A percentile compares a stretch with the other conserved stretches of the same genome.
Conservation (phyloP, 2,888 invertebrate genomes). For the Drosophila histrio region DNA sequence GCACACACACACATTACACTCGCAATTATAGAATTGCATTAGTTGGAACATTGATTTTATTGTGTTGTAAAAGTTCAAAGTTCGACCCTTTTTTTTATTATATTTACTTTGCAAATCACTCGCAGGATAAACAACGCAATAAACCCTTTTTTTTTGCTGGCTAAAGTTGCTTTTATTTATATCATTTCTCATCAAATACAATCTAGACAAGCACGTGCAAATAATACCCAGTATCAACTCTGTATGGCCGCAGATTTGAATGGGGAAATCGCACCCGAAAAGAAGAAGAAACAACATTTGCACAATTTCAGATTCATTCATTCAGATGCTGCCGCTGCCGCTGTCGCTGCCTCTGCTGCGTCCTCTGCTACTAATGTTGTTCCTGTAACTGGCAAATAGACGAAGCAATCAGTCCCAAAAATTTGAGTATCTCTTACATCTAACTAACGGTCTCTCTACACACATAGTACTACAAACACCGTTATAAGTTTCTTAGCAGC, state of each 20-base stretch:
- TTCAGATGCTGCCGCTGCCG: slow-evolving; percentile 20
- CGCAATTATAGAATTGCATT: slow-evolving; percentile 12
- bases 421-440: slow-evolving; percentile 52
- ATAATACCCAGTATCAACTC: slow-evolving; percentile 62
- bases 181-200: slow-evolving; percentile 42
- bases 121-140: neutral
- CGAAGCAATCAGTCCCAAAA: slow-evolving; percentile 49
- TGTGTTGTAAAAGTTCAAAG: slow-evolving; percentile 41
- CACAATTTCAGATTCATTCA: slow-evolving; percentile 38
- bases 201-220: slow-evolving; percentile 58
- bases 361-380: slow-evolving; percentile 1
- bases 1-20: neutral
- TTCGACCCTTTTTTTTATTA: slow-evolving; percentile 17
- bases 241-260: slow-evolving; percentile 41
- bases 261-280: slow-evolving; percentile 34
- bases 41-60: slow-evolving; percentile 33
- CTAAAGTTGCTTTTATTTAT: slow-evolving; percentile 36
- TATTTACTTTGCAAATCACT: slow-evolving; percentile 19
- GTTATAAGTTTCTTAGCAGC: slow-evolving; percentile 10
- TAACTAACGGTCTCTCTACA: slow-evolving; percentile 46
- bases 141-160: slow-evolving; percentile 29
- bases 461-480: neutral
- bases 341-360: neutral
- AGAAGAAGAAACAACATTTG: slow-evolving; percentile 35
- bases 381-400: slow-evolving; percentile 32